Conservation (phyloP, 2,888 invertebrate species). For the Adelognathus sp. region DNA sequence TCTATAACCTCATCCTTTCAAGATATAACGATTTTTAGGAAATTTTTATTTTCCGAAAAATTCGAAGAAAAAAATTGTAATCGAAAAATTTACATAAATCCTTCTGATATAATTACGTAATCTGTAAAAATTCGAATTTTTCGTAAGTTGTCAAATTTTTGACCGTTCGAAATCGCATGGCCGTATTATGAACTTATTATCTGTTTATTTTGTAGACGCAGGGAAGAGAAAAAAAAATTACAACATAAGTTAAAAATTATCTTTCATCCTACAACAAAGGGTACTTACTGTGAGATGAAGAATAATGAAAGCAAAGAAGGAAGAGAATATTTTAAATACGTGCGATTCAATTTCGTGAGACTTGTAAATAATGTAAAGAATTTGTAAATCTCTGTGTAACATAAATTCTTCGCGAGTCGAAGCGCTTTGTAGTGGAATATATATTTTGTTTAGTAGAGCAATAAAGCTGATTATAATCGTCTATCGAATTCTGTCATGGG, state of each 20-base stretch:
- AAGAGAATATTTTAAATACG: conserved; percentile 40
- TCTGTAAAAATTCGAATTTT: too few species aligned
- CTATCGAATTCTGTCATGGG: conserved; percentile 47
- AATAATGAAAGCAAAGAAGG: background rate
- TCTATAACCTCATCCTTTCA: too few species aligned
- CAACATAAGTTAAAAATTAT: conserved; percentile 11
- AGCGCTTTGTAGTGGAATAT: conserved; percentile 3
- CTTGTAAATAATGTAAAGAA: conserved; percentile 43
- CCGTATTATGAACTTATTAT: too few species aligned
- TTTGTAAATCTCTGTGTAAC: background rate
- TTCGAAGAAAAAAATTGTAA: too few species aligned
- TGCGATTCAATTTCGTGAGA: conserved; percentile 10
- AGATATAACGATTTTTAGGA: too few species aligned
- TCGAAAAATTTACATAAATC: too few species aligned
- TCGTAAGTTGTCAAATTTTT: too few species aligned
- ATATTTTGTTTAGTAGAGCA: conserved; percentile 17
- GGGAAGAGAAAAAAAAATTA: too few species aligned
- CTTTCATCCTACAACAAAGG: conserved; percentile 15
- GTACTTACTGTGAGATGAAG: conserved; percentile 30
- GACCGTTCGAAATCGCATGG: too few species aligned
- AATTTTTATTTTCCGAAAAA: too few species aligned
- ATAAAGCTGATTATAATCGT: conserved; percentile 36
- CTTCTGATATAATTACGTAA: too few species aligned
- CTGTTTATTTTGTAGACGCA: too few species aligned
- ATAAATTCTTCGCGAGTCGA: background rate